phyloP scores from a whole-genome alignment of 2,797 vertebrate species.

The Psittacula echo region DNA sequence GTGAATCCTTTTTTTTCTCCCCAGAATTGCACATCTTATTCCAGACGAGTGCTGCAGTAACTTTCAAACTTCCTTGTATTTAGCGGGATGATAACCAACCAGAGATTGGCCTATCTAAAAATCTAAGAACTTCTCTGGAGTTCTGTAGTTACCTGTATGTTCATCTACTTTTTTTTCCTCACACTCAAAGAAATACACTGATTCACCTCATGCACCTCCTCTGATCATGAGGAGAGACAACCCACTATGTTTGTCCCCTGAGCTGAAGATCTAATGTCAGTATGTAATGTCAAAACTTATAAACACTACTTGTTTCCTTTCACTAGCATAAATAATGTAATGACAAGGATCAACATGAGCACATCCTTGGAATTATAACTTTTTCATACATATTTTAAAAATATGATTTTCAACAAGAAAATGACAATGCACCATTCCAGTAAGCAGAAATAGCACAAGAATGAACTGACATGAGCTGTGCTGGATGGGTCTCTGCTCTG shows the following conservation, averaged over 20 bases:
- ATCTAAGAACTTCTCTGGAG: neutral
- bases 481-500: neutral
- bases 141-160: neutral
- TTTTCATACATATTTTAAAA: neutral
- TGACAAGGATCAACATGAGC: neutral
- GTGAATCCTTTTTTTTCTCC: neutral
- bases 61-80: neutral
- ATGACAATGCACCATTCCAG: neutral
- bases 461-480: neutral
- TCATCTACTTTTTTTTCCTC: neutral
- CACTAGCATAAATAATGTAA: neutral
- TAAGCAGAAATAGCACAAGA: neutral
- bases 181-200: neutral
- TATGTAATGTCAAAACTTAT: neutral
- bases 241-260: neutral
- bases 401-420: neutral
- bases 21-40: neutral
- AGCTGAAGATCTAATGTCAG: neutral
- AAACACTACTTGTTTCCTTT: neutral
- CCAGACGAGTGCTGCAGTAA: neutral
- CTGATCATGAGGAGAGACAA: fast-evolving
- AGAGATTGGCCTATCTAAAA: neutral
- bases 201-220: neutral
- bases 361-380: neutral
- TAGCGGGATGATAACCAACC: neutral